These are phyloP conservation scores for Archivesica marissinica DNA, from an alignment of 1,140 invertebrate genomes.

Conservation along the genomic window DNA sequence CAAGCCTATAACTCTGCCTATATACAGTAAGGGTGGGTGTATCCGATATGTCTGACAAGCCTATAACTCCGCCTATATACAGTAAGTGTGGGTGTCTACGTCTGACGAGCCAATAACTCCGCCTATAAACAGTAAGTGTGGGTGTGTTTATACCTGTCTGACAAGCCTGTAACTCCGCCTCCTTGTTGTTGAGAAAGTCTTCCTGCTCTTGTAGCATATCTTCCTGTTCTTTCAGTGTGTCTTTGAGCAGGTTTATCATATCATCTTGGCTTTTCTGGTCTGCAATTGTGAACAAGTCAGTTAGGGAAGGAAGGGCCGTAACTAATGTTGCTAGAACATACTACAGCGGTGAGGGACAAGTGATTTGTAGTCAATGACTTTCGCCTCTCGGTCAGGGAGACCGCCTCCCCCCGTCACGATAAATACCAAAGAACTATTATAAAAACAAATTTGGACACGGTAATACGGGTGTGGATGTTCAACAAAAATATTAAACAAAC, in stretches of 20 bases:
- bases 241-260: constrained; percentile 7
- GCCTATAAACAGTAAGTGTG: too few species aligned
- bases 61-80: not conserved
- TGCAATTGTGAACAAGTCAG: too few species aligned
- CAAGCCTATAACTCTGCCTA: not conserved
- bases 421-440: not conserved
- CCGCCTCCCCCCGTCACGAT: too few species aligned
- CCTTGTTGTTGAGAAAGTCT: constrained; percentile 3
- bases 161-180: not conserved
- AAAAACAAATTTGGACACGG: not conserved
- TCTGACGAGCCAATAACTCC: not conserved
- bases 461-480: not conserved
- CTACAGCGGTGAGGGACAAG: too few species aligned
- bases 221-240: constrained; percentile 34
- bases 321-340: too few species aligned
- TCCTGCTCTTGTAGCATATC: constrained; percentile 22
- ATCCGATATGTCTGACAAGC: not conserved
- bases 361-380: too few species aligned
- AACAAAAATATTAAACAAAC: not conserved
- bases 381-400: too few species aligned
- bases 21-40: too few species aligned
- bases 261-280: constrained; percentile 11
- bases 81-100: too few species aligned
- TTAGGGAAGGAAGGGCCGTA: too few species aligned
- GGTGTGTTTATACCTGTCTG: constrained; percentile 11